Evolutionary conservation across 2,888 invertebrate species (phyloP).

Genomic region (Netelia virgata): DNA sequence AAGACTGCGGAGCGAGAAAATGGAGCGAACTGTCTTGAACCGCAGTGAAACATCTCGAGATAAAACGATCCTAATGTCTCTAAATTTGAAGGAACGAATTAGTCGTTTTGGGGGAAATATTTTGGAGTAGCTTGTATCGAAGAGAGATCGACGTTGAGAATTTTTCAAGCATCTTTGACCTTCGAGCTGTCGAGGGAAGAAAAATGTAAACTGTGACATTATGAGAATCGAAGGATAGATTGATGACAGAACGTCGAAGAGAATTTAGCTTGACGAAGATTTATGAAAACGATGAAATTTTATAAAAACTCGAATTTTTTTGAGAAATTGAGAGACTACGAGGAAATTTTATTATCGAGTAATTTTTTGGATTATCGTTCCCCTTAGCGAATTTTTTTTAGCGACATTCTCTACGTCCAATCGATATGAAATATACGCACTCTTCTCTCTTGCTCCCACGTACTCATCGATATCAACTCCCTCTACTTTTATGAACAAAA

Average conservation of each 20-base stretch:
- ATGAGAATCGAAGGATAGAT: background rate
- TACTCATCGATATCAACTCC: background rate
- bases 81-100: conserved; percentile 7
- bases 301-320: background rate
- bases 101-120: conserved; percentile 1
- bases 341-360: too few species aligned
- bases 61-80: conserved; percentile 2
- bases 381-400: background rate
- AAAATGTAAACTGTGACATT: background rate
- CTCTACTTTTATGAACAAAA: conserved; percentile 2
- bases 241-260: too few species aligned
- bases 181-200: background rate
- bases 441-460: background rate
- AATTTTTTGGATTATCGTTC: too few species aligned
- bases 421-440: too few species aligned
- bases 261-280: too few species aligned
- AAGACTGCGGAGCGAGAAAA: conserved; percentile 33
- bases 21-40: conserved; percentile 34
- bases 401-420: background rate
- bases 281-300: background rate
- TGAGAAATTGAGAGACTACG: too few species aligned
- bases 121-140: conserved; percentile 38
- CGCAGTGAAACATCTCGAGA: background rate
- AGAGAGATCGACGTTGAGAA: background rate
- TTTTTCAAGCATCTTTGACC: background rate